These are phyloP conservation scores for Pangasius larnaudii DNA, from an alignment of 2,797 vertebrate species.

Conservation along the genomic window DNA sequence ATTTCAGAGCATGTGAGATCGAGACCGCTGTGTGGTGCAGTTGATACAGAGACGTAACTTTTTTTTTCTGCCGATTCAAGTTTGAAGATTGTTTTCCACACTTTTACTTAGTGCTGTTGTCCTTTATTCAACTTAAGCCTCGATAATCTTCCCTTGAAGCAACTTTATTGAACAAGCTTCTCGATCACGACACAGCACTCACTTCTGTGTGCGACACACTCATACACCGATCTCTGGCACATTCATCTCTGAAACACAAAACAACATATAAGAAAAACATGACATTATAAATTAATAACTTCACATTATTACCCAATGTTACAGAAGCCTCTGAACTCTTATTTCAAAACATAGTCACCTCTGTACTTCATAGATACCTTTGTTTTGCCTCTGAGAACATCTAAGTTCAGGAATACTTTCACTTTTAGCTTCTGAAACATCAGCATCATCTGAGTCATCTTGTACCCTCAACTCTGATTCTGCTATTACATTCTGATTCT, in stretches of 20 bases:
- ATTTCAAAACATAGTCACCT: slow-evolving; percentile 38
- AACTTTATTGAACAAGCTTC: too few relatives aligned
- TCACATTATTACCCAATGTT: background rate
- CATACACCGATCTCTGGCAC: background rate
- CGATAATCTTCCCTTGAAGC: too few relatives aligned
- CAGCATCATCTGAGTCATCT: slow-evolving; percentile 15
- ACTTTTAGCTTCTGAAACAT: slow-evolving; percentile 18
- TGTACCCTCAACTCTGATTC: background rate
- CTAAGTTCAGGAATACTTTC: slow-evolving; percentile 31
- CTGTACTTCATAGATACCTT: slow-evolving; percentile 25
- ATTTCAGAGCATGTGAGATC: too few relatives aligned
- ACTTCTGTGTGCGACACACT: too few relatives aligned
- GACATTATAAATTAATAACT: background rate
- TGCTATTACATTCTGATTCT: background rate
- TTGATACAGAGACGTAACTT: too few relatives aligned
- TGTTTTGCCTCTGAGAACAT: slow-evolving; percentile 25
- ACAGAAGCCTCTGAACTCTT: background rate
- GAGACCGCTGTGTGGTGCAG: too few relatives aligned
- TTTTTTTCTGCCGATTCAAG: too few relatives aligned
- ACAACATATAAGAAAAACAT: slow-evolving; percentile 16
- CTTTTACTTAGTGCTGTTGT: too few relatives aligned
- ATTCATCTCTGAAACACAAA: slow-evolving; percentile 4
- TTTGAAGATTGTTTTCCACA: too few relatives aligned
- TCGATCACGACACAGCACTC: too few relatives aligned
- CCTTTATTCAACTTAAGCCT: too few relatives aligned